Percentiles rank a stretch among this genome's conserved stretches.
Evolutionary conservation across 2,888 invertebrate species (phyloP).

Genomic region (Calephelis perditalis): DNA sequence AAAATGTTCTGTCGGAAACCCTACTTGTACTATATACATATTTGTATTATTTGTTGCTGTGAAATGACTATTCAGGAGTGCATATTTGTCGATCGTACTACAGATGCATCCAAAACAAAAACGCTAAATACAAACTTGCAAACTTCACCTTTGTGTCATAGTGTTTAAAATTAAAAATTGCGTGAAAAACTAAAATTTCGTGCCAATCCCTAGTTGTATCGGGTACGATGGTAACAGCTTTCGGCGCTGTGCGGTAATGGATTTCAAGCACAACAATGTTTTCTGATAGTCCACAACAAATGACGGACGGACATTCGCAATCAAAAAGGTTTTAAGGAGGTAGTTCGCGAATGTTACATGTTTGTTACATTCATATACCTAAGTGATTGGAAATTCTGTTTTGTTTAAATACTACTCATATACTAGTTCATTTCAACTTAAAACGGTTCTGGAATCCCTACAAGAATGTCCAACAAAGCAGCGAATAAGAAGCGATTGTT

Average conservation of each 20-base stretch:
- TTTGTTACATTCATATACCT: too few relatives aligned
- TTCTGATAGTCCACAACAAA: slow-evolving; percentile 52
- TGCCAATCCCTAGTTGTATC: slow-evolving; percentile 21
- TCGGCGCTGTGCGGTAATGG: slow-evolving; percentile 56
- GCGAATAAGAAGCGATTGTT: too few relatives aligned
- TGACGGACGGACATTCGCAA: slow-evolving; percentile 45
- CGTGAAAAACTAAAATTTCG: slow-evolving; percentile 3
- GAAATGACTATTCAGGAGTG: slow-evolving; percentile 41
- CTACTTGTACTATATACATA: slow-evolving; percentile 28
- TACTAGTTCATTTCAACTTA: too few relatives aligned
- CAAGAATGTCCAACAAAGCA: too few relatives aligned
- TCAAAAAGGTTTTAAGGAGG: slow-evolving; percentile 43
- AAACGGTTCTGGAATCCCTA: too few relatives aligned
- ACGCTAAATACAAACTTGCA: neutral
- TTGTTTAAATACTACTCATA: too few relatives aligned
- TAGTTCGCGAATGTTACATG: slow-evolving; percentile 9
- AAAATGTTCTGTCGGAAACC: slow-evolving; percentile 33
- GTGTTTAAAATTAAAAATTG: slow-evolving; percentile 1
- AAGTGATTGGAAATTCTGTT: too few relatives aligned
- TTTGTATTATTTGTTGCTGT: slow-evolving; percentile 36
- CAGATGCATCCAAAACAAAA: slow-evolving; percentile 14
- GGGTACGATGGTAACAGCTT: slow-evolving; percentile 45
- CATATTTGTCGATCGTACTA: slow-evolving; percentile 45
- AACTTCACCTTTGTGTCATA: neutral
- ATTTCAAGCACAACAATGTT: slow-evolving; percentile 66